These are phyloP conservation scores for Callinectes sapidus DNA, from an alignment of 2,888 invertebrate species.

Conservation along the genomic window DNA sequence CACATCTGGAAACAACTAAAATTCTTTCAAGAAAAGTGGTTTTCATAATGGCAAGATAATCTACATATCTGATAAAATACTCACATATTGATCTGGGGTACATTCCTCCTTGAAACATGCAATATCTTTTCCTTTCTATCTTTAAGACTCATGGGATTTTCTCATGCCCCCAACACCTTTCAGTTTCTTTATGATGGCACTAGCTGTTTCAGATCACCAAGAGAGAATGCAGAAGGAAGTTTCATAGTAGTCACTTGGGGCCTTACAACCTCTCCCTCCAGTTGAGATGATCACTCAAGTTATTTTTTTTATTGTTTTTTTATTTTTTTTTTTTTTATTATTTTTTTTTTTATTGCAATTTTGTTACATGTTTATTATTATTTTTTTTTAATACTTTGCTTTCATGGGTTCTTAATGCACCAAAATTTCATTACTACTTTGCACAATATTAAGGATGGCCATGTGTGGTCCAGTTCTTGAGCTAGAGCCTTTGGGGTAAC, in stretches of 20 bases:
- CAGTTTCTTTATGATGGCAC: conserved; percentile 54
- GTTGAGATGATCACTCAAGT: conserved; percentile 50
- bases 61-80: not conserved
- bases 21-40: conserved; percentile 36
- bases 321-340: not conserved
- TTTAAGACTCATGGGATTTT: not conserved
- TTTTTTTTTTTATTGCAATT: not conserved
- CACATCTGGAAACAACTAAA: conserved; percentile 64
- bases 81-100: not conserved
- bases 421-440: conserved; percentile 55
- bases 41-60: conserved; percentile 48
- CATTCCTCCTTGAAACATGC: conserved; percentile 6
- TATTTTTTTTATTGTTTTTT: not conserved
- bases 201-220: conserved; percentile 49
- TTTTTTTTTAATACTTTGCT: not conserved
- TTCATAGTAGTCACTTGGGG: conserved; percentile 36
- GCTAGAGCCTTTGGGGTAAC: conserved; percentile 61
- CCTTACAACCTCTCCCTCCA: conserved; percentile 40
- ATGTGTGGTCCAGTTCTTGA: conserved; percentile 53
- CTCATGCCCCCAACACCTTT: conserved; percentile 50
- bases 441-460: conserved; percentile 47
- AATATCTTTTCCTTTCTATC: not conserved
- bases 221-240: conserved; percentile 54
- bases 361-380: not conserved
- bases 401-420: conserved; percentile 52